phyloP scores from a whole-genome alignment of 2,888 invertebrate genomes.

The Timema podura region DNA sequence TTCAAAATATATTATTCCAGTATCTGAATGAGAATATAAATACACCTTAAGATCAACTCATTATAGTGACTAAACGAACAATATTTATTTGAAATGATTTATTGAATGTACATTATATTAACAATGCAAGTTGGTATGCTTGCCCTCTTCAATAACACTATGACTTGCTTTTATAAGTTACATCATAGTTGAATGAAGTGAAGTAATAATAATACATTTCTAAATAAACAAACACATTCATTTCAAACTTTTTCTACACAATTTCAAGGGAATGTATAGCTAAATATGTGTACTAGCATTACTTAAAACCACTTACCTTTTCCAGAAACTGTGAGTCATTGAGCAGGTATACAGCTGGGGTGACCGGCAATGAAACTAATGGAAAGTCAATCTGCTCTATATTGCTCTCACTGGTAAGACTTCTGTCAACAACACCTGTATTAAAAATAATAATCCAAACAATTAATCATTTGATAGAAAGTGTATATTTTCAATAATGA shows the following conservation, averaged over 20 bases:
- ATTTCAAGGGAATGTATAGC: background rate
- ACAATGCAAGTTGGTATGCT: no score
- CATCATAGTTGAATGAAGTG: background rate
- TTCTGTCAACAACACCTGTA: conserved; percentile 53
- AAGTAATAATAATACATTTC: background rate
- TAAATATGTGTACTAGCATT: background rate
- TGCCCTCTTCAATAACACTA: background rate
- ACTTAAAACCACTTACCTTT: conserved; percentile 47
- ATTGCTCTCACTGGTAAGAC: conserved; percentile 40
- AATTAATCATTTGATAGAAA: no score
- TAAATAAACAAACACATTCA: background rate
- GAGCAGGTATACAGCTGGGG: conserved; percentile 51
- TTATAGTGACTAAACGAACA: no score
- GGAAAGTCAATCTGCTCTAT: conserved; percentile 45
- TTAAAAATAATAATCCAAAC: background rate
- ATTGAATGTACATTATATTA: no score
- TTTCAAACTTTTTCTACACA: background rate
- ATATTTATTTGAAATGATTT: no score
- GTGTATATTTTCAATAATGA: no score
- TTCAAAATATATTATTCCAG: no score
- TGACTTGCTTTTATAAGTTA: background rate
- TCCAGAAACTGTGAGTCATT: conserved; percentile 57
- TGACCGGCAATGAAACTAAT: conserved; percentile 51
- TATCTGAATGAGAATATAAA: no score
- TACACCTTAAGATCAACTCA: no score